Base-by-base conservation (phyloP, 2,888 invertebrate species). In the Xanthorhoe spadicearia region DNA sequence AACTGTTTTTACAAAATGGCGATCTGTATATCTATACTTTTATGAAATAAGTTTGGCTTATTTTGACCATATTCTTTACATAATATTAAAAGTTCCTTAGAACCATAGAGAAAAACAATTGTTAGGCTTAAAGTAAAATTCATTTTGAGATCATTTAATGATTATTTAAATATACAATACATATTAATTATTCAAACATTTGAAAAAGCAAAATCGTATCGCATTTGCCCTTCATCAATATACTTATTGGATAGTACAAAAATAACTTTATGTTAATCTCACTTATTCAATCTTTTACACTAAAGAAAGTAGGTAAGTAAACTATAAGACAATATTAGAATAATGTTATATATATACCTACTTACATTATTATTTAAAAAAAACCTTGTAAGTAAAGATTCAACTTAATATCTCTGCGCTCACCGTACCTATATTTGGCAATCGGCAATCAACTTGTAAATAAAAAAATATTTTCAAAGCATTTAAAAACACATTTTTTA, bases 181-280 rank as follows among this genome's bases (percentile, higher is more conserved):
- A 56, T 51, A 62, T 48, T 65, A 75, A 3, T 68, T 74, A 43
- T 43, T 71, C 63, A 67, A 66, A 63, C 56, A 64, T 55, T 51
- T 64, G 35, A 52, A 56, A 60, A 63, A 69, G 69, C 67, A 69
- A 64, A 64, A 64, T 58, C 59, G 54, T 62, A 69, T 66, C 52
- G 50, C 66, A 57, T 63, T 59, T 59, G 38, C 59, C 48, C 49
- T 43, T 43, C 38, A 43, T 43, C 38, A 13, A 43, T 43, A 56
- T 62, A 58, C 52, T 58, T 61, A 50, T 62, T 69, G 61, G 60
- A 72, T 66, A 83, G 87, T 90, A 90, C 79, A 91, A 91, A 92
- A 90, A 91, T 91, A 90, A 90, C 80, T 84, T 79, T 81, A 82
- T 79, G 82, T 82, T 88, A 89, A 91, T 91, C 87, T 90, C 89